phyloP scores from a whole-genome alignment of 2,888 invertebrate genomes.

The Stenolophus ochropezus region DNA sequence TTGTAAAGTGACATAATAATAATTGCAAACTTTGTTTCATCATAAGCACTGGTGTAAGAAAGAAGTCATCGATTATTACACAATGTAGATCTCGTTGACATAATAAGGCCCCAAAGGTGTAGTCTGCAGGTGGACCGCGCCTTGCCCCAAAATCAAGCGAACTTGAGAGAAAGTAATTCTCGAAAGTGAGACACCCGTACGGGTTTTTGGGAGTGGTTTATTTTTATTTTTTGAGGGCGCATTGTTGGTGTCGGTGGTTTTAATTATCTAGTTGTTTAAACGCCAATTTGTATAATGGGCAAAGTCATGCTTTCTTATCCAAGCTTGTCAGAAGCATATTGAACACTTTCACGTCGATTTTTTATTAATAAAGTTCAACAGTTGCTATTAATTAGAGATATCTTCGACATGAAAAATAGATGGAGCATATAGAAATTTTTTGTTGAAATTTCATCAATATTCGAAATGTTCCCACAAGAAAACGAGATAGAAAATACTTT shows the following conservation, averaged over 20 bases:
- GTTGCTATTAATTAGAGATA: slow-evolving; percentile 14
- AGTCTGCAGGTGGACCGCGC: slow-evolving; percentile 34
- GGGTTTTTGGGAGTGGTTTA: slow-evolving; percentile 23
- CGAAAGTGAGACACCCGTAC: slow-evolving; percentile 35
- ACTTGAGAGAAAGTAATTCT: slow-evolving; percentile 47
- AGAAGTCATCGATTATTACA: slow-evolving; percentile 12
- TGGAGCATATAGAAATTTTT: background rate
- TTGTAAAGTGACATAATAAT: slow-evolving; percentile 35
- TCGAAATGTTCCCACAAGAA: background rate
- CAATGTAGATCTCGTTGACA: slow-evolving; percentile 14
- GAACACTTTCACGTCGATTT: slow-evolving; percentile 32
- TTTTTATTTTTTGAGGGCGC: slow-evolving; percentile 29
- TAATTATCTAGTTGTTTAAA: background rate
- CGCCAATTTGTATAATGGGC: background rate
- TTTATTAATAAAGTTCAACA: slow-evolving; percentile 20
- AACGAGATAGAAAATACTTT: background rate
- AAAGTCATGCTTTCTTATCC: slow-evolving; percentile 29
- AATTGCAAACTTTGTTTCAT: slow-evolving; percentile 9
- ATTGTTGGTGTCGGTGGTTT: background rate
- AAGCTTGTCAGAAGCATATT: slow-evolving; percentile 16
- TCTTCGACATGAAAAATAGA: background rate
- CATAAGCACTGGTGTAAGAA: slow-evolving; percentile 1
- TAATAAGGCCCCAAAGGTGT: slow-evolving; percentile 18
- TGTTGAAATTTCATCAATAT: background rate
- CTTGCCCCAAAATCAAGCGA: slow-evolving; percentile 13